Base-by-base conservation (phyloP, 1,140 invertebrate species). In the Drosophila ficusphila region DNA sequence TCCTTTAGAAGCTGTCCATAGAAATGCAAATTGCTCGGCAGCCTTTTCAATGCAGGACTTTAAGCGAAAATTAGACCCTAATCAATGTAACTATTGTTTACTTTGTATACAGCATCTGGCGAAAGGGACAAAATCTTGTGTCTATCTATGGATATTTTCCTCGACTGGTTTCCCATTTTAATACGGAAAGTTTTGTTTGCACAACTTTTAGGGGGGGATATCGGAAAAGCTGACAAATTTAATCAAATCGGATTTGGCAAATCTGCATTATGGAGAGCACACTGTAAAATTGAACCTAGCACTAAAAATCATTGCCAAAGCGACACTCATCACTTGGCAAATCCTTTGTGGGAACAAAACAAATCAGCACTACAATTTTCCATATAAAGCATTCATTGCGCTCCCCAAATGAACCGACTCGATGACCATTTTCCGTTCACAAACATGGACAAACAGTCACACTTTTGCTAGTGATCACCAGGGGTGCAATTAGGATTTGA, bases 401-500 rank as follows among this genome's bases (percentile, higher is more conserved):
- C n/a, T 25, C 9, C 34, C 51, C 54, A 69, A 71, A 46, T 58
- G 52, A 54, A 41, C 9, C 51, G 19, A 34, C 14, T 46, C 31
- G 74, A 57, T 75, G 57, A 29, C 61, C 72, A 76, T 86, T 86
- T 86, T 49, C 64, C 49, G 51, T 39, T 64, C 33, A 23, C 51
- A 85, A 79, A 49, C 57, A 67, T 19, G 36, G 39, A 41, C 57
- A 65, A 49, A 48, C 60, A 57, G 61, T 51, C 27, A 44, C 52
- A 76, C 72, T 60, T n/a, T n/a, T 68, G 41, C 75, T 72, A 69
- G 79, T 58, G 41, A 57, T 44, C 77, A 85, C 67, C 81, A 56
- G 65, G 81, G 81, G 81, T 85, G 76, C 81, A 85, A 77, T 86
- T 88, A 67, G 41, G 74, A 79, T 83, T 86, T 75, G 69, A 76